phyloP scores from a whole-genome alignment of 2,888 invertebrate species.

The Tinea trinotella region DNA sequence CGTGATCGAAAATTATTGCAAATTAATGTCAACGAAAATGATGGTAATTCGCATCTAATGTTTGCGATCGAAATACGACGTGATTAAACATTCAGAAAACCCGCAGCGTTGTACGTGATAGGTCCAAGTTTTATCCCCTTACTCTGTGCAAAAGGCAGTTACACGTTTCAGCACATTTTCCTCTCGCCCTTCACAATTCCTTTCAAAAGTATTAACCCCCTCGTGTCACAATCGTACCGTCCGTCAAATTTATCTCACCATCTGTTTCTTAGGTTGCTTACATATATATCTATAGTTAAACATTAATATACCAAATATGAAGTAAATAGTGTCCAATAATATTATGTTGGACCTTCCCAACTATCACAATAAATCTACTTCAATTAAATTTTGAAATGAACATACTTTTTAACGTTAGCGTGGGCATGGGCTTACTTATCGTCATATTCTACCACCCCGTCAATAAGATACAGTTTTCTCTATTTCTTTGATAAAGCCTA shows the following conservation, averaged over 20 bases:
- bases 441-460: too few relatives aligned
- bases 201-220: neutral
- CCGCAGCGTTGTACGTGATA: neutral
- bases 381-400: too few relatives aligned
- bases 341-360: too few relatives aligned
- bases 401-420: too few relatives aligned
- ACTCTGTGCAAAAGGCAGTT: neutral
- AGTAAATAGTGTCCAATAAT: too few relatives aligned
- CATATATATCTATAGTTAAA: too few relatives aligned
- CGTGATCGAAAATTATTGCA: neutral
- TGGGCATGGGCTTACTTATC: too few relatives aligned
- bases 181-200: neutral
- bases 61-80: neutral
- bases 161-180: neutral
- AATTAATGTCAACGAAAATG: neutral
- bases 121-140: neutral
- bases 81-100: neutral
- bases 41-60: neutral
- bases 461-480: too few relatives aligned
- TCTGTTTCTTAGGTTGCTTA: neutral
- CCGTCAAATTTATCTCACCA: neutral
- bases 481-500: too few relatives aligned
- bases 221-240: neutral
- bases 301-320: too few relatives aligned
- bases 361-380: too few relatives aligned